Evolutionary conservation across 2,888 invertebrate species (phyloP), one percentile per base, ranked within the genome.

Genomic region (Trichopoda pennipes): DNA sequence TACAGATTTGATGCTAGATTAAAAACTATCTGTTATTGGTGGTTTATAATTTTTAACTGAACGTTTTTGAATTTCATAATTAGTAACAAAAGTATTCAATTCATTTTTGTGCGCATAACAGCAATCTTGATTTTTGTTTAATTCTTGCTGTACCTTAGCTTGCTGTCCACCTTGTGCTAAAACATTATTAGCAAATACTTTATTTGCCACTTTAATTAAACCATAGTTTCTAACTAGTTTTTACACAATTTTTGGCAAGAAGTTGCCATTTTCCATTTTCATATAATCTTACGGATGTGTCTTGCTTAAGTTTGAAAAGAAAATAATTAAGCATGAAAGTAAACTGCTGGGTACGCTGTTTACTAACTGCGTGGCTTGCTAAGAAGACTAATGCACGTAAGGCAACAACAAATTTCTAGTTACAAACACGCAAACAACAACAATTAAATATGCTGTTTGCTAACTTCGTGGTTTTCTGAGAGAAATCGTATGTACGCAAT

Each of bases 1-100:
- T 42, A 91, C 86, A 21, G 89, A 88, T 77, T 87, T 87, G 4
- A 91, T 91, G 7, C 91, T 91, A 51, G 90, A 89, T 32, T 79
- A 73, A 72, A 68, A 68, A 10, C n/a, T 55, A 60, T 60, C 70
- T 23, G 64, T 76, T 28, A 12, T n/a, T 49, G 49, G 12, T 51
- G 28, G 10, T 19, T 68, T 51, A 42, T 44, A 14, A 19, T 14
- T 58, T 58, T 51, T 6, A 28, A 16, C n/a, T 10, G 49, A 16
- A 12, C 28, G 38, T 21, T 47, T 21, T 19, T 51, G 35, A 28
- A 38, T 35, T 47, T 35, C 9, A 32, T 12, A 3, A 61, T 2
- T 1, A 16, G 32, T 19, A 12, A 8, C 28, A 60, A 19, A 21
- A 19, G n/a, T n/a, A 23, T 23, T 42, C 4, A 28, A 12, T 19